Conservation (phyloP, 2,797 vertebrate species). For the Anabas testudineus region DNA sequence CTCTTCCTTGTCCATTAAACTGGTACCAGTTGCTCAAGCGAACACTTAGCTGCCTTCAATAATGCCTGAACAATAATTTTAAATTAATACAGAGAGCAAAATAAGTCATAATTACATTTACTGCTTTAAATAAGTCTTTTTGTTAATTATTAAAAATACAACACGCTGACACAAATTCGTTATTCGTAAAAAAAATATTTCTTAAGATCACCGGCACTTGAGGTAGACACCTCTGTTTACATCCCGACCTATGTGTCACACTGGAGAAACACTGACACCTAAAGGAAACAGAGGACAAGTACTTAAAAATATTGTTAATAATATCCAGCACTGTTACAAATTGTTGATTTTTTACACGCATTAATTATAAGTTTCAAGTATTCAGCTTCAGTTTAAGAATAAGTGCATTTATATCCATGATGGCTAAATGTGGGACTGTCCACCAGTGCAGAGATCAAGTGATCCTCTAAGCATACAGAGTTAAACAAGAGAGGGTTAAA, state of each 20-base stretch:
- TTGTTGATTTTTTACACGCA: too few relatives aligned
- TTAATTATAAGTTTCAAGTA: too few relatives aligned
- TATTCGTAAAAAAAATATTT: background rate
- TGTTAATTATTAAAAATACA: background rate
- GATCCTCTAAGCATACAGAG: too few relatives aligned
- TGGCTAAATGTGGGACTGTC: too few relatives aligned
- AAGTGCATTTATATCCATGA: too few relatives aligned
- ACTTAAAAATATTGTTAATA: background rate
- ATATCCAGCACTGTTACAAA: too few relatives aligned
- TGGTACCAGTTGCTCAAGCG: slow-evolving; percentile 83
- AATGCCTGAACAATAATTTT: slow-evolving; percentile 67
- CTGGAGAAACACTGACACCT: slow-evolving; percentile 3
- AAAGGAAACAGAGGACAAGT: background rate
- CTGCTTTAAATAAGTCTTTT: background rate
- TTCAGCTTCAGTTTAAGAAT: too few relatives aligned
- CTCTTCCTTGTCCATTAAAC: slow-evolving; percentile 83
- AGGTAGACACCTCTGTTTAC: background rate
- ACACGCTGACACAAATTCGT: rapidly evolving
- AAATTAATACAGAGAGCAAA: rapidly evolving
- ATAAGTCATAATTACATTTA: rapidly evolving
- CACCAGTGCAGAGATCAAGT: too few relatives aligned
- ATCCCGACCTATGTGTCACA: background rate
- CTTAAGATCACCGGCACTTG: background rate
- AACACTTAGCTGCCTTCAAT: slow-evolving; percentile 66
- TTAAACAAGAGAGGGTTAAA: too few relatives aligned